Evolutionary conservation across 1,140 invertebrate genomes (phyloP), one percentile per base, ranked within the genome.

Genomic region (Diorhabda sublineata): DNA sequence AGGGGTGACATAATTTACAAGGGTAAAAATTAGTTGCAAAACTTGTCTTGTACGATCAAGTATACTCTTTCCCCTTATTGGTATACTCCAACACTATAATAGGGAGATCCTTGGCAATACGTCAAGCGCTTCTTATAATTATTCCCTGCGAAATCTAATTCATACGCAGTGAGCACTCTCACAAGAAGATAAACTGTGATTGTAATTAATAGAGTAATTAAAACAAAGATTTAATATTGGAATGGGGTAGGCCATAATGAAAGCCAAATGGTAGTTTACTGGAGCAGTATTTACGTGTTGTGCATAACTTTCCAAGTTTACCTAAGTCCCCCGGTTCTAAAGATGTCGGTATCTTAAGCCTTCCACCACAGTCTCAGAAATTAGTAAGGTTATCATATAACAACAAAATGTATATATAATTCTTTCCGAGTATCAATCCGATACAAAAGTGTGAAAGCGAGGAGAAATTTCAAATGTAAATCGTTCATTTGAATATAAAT

Each of bases 261-360:
- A 79, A 79, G 76, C 77, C 77, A 77, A 80, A 78, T 76, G 76
- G 76, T 80, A 75, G 70, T 78, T 78, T 78, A 78, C 74, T 75
- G 69, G 67, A 68, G 68, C 74, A 68, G 73, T 78, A 78, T 79
- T 80, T 80, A 80, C 79, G 79, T 80, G 79, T 79, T 79, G 76
- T 71, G 79, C 79, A 80, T 80, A 80, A 80, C 77, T 80, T 80
- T 74, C 69, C 77, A 80, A 80, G 74, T 80, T 80, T 78, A 73
- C 72, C 77, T 80, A 80, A 80, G 76, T 78, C 76, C 67, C 70
- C 58, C 41, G 70, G 77, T 73, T 73, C 72, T 80, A 80, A 80
- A 80, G 71, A 79, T 80, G 79, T 78, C 79, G 74, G 65, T 68
- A 69, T 75, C 70, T 78, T 78, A 79, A 79, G 77, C 78, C 78